Conservation (phyloP, 2,888 invertebrate genomes). For the Eilema sororculum region DNA sequence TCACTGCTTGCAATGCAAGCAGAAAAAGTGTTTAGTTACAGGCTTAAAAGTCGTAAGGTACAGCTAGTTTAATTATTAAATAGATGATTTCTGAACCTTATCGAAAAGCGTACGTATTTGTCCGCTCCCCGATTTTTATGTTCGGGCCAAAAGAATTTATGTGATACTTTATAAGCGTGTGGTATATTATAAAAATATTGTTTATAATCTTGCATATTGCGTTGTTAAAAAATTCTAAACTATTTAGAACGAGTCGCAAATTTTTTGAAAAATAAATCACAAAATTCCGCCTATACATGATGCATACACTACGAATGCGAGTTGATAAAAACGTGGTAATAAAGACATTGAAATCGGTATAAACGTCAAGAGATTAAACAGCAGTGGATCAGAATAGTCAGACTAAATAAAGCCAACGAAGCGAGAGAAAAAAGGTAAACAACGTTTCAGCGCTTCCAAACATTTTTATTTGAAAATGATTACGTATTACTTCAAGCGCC, state of each 20-base stretch:
- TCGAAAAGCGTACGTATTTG: not conserved
- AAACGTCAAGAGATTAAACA: not conserved
- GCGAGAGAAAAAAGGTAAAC: no score
- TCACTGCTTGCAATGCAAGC: no score
- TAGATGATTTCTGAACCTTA: not conserved
- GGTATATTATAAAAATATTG: not conserved
- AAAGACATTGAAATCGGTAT: not conserved
- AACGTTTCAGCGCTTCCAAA: no score
- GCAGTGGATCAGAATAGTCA: not conserved
- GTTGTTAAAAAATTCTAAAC: conserved; percentile 4
- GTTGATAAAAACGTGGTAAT: not conserved
- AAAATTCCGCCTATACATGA: not conserved
- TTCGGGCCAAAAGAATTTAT: not conserved
- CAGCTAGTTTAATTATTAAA: not conserved
- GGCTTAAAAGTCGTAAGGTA: not conserved
- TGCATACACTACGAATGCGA: not conserved
- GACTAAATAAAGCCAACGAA: no score
- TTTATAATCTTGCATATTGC: not conserved
- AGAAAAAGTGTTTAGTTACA: no score
- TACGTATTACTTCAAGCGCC: no score
- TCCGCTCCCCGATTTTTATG: not conserved
- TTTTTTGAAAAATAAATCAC: not conserved
- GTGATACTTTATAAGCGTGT: not conserved
- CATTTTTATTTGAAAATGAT: no score
- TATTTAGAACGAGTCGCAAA: not conserved